Evolutionary conservation across 2,888 invertebrate species (phyloP).

Genomic region (Peribatodes rhomboidaria): DNA sequence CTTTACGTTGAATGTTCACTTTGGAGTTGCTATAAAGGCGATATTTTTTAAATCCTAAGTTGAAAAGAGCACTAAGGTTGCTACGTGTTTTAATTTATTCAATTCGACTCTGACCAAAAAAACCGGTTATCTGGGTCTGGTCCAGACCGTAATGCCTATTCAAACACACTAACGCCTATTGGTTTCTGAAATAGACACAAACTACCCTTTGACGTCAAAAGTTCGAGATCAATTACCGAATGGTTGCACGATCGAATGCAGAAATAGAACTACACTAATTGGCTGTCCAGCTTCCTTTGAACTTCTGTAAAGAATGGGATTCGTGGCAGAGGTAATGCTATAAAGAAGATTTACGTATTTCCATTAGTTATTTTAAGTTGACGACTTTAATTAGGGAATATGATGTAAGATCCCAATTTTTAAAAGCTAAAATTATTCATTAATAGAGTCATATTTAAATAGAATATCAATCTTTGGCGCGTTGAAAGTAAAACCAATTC

Average conservation of each 20-base stretch:
- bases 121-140: constrained; percentile 12
- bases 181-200: constrained; percentile 16
- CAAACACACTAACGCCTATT: constrained; percentile 10
- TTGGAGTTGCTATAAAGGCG: no score
- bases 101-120: not conserved
- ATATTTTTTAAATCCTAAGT: no score
- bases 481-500: constrained; percentile 8
- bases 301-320: constrained; percentile 26
- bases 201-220: not conserved
- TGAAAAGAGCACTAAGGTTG: not conserved
- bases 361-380: constrained; percentile 1
- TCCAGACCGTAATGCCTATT: constrained; percentile 1
- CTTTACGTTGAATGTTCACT: no score
- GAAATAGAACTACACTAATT: constrained; percentile 32
- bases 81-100: constrained; percentile 7
- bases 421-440: not conserved
- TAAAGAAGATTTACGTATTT: constrained; percentile 17
- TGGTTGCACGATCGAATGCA: constrained; percentile 4
- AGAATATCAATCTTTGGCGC: constrained; percentile 22
- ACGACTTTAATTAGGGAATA: not conserved
- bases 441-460: no score
- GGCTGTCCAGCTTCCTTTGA: constrained; percentile 18
- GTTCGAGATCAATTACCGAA: constrained; percentile 18
- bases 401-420: not conserved
- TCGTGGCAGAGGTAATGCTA: not conserved